Conservation (phyloP, 2,797 vertebrate genomes). For the Perodicticus potto region DNA sequence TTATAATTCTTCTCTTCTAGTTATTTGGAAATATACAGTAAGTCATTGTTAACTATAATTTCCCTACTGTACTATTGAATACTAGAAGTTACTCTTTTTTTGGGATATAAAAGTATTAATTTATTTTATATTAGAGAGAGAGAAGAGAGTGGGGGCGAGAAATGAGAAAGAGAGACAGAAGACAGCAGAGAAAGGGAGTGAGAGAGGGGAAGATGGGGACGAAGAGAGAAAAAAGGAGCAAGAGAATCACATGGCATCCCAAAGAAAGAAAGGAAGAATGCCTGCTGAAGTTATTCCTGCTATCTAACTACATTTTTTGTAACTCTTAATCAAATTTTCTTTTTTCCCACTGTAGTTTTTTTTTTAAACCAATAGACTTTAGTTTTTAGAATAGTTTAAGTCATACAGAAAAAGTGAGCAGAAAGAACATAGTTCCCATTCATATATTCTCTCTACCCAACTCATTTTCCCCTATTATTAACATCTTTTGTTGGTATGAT, state of each 20-base stretch:
- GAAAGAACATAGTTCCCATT: neutral
- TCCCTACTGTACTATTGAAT: neutral
- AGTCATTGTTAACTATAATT: neutral
- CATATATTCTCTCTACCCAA: neutral
- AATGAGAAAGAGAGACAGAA: too few relatives aligned
- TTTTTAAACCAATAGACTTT: neutral
- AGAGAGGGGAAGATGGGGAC: too few relatives aligned
- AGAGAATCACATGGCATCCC: too few relatives aligned
- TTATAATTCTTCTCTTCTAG: neutral
- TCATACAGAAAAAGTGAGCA: slow-evolving; percentile 29
- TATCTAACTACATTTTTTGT: neutral
- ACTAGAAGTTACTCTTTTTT: neutral
- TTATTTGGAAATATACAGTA: neutral
- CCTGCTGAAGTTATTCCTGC: neutral
- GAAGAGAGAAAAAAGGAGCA: too few relatives aligned
- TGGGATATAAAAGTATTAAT: too few relatives aligned
- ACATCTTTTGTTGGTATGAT: slow-evolving; percentile 38
- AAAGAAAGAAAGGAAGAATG: too few relatives aligned
- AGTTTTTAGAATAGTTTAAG: slow-evolving; percentile 7
- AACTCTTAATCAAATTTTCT: neutral
- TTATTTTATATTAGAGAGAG: too few relatives aligned
- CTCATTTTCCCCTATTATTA: neutral
- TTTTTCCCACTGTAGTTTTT: neutral
- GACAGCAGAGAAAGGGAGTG: too few relatives aligned
- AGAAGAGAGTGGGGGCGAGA: too few relatives aligned